Percentiles rank a stretch among this genome's conserved stretches.
phyloP scores from a whole-genome alignment of 2,797 vertebrate species.

The Channallabes apus region DNA sequence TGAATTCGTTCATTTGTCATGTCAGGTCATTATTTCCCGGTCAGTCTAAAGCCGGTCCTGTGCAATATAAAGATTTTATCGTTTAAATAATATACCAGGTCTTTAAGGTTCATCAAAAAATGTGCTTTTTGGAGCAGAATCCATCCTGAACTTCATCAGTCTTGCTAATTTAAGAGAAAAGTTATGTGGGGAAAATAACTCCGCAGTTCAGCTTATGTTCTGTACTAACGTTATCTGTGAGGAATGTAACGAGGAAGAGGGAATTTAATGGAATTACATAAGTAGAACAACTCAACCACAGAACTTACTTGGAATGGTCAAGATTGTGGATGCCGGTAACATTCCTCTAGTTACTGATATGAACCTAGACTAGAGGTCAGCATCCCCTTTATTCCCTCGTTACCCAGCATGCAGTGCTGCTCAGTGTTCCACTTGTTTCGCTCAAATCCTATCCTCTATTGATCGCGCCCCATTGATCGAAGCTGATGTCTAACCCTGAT shows the following conservation, averaged over 20 bases:
- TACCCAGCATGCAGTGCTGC: constrained; percentile 15
- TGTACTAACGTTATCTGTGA: background rate
- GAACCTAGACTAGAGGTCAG: background rate
- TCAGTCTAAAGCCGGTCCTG: background rate
- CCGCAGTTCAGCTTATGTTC: background rate
- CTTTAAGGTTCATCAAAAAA: background rate
- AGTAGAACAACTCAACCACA: background rate
- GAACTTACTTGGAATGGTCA: too few relatives aligned
- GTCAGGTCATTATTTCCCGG: background rate
- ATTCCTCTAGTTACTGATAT: background rate
- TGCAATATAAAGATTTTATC: constrained; percentile 10
- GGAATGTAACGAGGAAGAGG: background rate
- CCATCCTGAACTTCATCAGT: background rate
- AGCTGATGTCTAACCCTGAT: constrained; percentile 75
- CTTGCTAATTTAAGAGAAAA: background rate
- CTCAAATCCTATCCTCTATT: constrained; percentile 70
- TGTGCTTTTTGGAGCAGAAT: background rate
- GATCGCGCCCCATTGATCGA: constrained; percentile 77
- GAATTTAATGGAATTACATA: background rate
- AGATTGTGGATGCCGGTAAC: too few relatives aligned
- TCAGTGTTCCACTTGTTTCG: background rate
- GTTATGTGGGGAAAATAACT: background rate
- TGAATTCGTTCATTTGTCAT: constrained; percentile 25
- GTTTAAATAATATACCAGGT: background rate
- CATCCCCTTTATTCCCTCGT: constrained; percentile 10